These are phyloP conservation scores for Gandaritis pyraliata DNA, from an alignment of 2,888 invertebrate genomes.

Conservation along the genomic window DNA sequence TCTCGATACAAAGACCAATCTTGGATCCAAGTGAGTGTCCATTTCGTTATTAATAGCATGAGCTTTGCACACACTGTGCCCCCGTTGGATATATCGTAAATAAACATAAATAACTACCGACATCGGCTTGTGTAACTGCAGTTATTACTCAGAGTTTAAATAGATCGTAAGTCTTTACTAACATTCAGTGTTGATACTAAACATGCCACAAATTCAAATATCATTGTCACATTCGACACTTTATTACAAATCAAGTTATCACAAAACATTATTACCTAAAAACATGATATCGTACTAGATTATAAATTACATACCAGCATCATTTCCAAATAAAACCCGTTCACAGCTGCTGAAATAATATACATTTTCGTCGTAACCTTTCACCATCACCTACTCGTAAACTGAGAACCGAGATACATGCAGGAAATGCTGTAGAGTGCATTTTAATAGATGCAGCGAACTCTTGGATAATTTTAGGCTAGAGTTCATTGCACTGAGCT, in stretches of 20 bases:
- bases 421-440: slow-evolving; percentile 72
- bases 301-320: background rate
- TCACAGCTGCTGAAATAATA: slow-evolving; percentile 3
- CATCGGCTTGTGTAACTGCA: slow-evolving; percentile 63
- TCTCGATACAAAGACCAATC: slow-evolving; percentile 88
- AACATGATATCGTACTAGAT: background rate
- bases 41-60: slow-evolving; percentile 65
- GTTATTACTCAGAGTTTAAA: slow-evolving; percentile 56
- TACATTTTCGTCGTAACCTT: slow-evolving; percentile 24
- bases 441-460: slow-evolving; percentile 68
- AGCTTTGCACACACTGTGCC: slow-evolving; percentile 73
- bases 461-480: slow-evolving; percentile 67
- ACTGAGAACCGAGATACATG: slow-evolving; percentile 52
- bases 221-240: slow-evolving; percentile 1
- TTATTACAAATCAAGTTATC: slow-evolving; percentile 1
- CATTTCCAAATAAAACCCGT: background rate
- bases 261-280: background rate
- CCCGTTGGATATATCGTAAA: slow-evolving; percentile 70
- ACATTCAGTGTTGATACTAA: slow-evolving; percentile 41
- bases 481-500: slow-evolving; percentile 73
- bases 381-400: slow-evolving; percentile 22
- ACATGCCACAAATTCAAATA: slow-evolving; percentile 33
- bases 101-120: slow-evolving; percentile 63
- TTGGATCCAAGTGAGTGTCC: slow-evolving; percentile 79
- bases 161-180: slow-evolving; percentile 44